Percentiles rank a stretch among this genome's conserved stretches.
phyloP scores from a whole-genome alignment of 2,888 invertebrate genomes.

The Euzetes globulus region DNA sequence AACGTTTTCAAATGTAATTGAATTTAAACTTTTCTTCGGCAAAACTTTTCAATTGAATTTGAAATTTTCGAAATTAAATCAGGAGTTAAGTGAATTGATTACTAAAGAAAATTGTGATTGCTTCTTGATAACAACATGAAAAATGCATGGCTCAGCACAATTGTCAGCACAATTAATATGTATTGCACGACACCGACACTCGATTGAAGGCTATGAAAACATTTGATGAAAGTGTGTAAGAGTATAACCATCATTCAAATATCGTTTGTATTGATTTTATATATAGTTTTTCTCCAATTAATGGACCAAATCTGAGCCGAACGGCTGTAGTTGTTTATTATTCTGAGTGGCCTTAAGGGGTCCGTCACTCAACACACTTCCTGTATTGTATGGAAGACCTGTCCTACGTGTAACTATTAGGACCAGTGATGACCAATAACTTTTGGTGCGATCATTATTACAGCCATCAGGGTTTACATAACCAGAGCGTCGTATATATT shows the following conservation, averaged over 20 bases:
- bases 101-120: not conserved
- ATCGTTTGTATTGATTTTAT: not conserved
- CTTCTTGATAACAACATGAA: not conserved
- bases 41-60: not conserved
- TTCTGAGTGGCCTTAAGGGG: constrained; percentile 23
- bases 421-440: not conserved
- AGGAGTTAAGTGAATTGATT: not conserved
- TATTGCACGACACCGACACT: not conserved
- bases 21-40: too few species aligned
- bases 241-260: not conserved
- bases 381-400: not conserved
- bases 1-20: not conserved
- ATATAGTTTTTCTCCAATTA: constrained; percentile 1
- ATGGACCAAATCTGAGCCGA: not conserved
- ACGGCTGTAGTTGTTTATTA: not conserved
- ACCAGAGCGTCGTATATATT: not conserved
- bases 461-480: not conserved
- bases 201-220: not conserved
- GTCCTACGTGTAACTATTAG: not conserved
- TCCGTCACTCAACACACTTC: constrained; percentile 3
- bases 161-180: not conserved
- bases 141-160: not conserved
- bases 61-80: not conserved
- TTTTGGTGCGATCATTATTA: not conserved
- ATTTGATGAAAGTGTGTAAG: too few species aligned